Base-by-base conservation (phyloP, 1,140 invertebrate species). In the Cryptotermes secundus region DNA sequence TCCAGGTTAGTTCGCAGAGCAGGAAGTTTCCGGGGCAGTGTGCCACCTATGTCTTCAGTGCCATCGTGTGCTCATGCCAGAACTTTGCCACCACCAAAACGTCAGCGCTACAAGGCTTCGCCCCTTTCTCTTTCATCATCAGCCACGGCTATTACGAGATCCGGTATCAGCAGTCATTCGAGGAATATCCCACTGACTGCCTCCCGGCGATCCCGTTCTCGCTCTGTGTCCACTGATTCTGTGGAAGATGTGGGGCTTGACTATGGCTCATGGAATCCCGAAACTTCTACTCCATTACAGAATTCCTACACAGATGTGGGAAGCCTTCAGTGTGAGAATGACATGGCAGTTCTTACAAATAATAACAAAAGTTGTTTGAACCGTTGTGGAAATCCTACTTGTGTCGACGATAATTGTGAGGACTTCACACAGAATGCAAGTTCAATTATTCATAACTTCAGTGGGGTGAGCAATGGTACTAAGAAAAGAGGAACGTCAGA, bases 81-180 rank as follows among this genome's bases (percentile, higher is more conserved):
- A 36, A 85, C 83, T n/a, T 36, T 84, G 85, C 84, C 80, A 34
- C 36, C 83, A 34, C 49, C 83, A n/a, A 84, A 84, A 72, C 72
- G 83, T n/a, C 81, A 82, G 26, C 59, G 83, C 59, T 80, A 22
- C 65, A 84, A 84, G 26, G 65, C 49, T 34, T 36, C 34, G 4
- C 80, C 83, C 31, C 83, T 80, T 34, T 80, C 35, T 53, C 53
- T 83, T 9, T 45, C 84, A 31, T 79, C 84, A 4, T 65, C 45
- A n/a, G 42, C 83, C 14, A 65, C 84, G 1, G 82, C 86, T 0
- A 87, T 89, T 0, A 88, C 89, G 0, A 85, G 89, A 14, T 26
- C 59, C 16, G n/a, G 6, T 9, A n/a, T 16, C 16, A 88, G 90
- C 35, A 88, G 87, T 85, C 90, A 89, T 2, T 85, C 90, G 1